Base-by-base conservation (phyloP, 2,797 vertebrate genomes). In the Morus bassanus region DNA sequence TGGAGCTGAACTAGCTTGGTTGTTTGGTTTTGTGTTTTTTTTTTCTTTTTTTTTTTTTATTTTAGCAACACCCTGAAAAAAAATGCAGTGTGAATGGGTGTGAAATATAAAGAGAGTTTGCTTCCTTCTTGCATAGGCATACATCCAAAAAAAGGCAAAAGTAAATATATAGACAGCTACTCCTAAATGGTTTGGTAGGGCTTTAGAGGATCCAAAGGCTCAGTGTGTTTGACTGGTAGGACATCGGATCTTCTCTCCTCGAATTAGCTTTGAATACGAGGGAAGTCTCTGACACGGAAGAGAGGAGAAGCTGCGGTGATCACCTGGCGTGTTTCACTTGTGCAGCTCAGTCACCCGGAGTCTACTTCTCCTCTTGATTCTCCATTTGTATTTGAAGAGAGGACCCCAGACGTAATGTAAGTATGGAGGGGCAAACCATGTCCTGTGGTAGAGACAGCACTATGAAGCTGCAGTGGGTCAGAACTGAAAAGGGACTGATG, bases 1-100 rank as follows among this genome's bases (percentile, higher is more conserved):
- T 88, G 84, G 94, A 97, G 89, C 95, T 93, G 91, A 94, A 60
- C 83, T 88, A 92, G 84, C 90, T 93, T 91, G 95, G 43, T 45
- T 18, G 43, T 8, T 43, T 43, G 41, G 37, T 39, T 45, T 18
- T 39, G 41, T 12, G 11, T 39, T 39, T 39, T n/a, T n/a, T n/a
- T n/a, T n/a, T n/a, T n/a, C n/a, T 85, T 59, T 89, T 75, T 88
- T 79, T 50, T 69, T 76, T 89, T 89, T 51, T 27, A 28, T 79
- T 93, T 87, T 51, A 93, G 94, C 78, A 78, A 57, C 54, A 89
- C 80, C 72, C 95, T 90, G 68, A 93, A 95, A 94, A 94, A 95
- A 96, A 91, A 59, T 72, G 45, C 70, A 75, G 50, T n/a, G 67
- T 50, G 70, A 91, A 94, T 65, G 85, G 94, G 69, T 69, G 84